Conservation (phyloP, 2,888 invertebrate genomes). For the Noctua janthina region DNA sequence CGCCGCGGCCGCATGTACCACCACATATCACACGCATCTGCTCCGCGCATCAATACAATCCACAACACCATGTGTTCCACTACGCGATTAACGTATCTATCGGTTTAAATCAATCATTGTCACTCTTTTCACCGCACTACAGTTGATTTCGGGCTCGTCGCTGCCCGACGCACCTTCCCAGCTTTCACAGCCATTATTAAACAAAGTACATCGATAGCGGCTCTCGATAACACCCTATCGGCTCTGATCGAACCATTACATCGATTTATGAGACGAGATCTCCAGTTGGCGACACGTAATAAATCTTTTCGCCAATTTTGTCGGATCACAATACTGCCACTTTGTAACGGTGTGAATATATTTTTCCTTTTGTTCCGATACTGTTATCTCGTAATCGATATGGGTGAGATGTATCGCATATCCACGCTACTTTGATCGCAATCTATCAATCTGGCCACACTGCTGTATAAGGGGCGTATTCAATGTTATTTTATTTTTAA, state of each 20-base stretch:
- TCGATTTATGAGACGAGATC: constrained; percentile 84
- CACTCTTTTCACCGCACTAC: constrained; percentile 72
- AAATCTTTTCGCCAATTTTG: constrained; percentile 80
- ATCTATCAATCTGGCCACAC: constrained; percentile 58
- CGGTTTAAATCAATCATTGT: constrained; percentile 77
- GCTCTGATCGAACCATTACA: constrained; percentile 79
- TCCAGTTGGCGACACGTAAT: constrained; percentile 78
- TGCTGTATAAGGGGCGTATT: constrained; percentile 56
- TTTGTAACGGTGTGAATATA: constrained; percentile 71
- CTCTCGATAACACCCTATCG: constrained; percentile 79
- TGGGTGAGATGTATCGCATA: constrained; percentile 68
- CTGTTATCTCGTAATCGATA: constrained; percentile 74
- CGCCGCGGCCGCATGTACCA: constrained; percentile 49
- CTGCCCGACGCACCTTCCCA: constrained; percentile 66
- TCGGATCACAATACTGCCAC: constrained; percentile 71
- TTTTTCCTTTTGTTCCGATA: constrained; percentile 68
- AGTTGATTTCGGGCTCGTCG: constrained; percentile 69
- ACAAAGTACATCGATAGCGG: constrained; percentile 73
- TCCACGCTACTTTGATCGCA: constrained; percentile 63
- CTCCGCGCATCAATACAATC: constrained; percentile 69
- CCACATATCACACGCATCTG: constrained; percentile 63
- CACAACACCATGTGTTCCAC: constrained; percentile 58
- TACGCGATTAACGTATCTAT: constrained; percentile 65
- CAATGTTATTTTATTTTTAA: constrained; percentile 55
- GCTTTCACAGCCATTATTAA: constrained; percentile 83